Percentiles rank a stretch among this genome's conserved stretches.
phyloP scores from a whole-genome alignment of 2,113 vertebrate genomes.

The Hippolais icterina region DNA sequence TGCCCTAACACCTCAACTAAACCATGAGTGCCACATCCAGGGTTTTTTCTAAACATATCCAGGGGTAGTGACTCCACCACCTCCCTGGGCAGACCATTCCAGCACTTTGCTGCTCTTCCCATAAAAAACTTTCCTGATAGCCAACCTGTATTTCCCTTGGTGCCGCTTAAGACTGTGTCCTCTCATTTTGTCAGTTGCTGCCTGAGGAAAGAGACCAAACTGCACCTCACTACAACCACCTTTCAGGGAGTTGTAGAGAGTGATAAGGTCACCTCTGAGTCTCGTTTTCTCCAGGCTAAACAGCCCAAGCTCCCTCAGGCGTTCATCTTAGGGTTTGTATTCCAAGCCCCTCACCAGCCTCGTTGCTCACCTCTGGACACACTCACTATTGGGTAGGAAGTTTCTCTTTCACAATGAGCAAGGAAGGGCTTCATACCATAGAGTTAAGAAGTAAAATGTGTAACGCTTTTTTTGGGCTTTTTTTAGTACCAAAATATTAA shows the following conservation, averaged over 20 bases:
- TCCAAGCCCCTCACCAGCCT: not conserved
- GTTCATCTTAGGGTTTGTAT: fast-evolving
- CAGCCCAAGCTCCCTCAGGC: not conserved
- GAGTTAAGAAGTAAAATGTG: not conserved
- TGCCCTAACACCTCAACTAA: not conserved
- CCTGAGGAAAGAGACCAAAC: not conserved
- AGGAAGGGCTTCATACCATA: fast-evolving
- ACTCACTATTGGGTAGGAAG: not conserved
- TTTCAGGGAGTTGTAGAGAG: not conserved
- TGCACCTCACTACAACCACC: not conserved
- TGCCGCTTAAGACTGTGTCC: fast-evolving
- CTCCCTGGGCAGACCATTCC: not conserved
- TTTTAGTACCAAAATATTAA: not conserved
- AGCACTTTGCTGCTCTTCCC: not conserved
- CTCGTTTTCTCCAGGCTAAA: not conserved
- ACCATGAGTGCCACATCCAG: not conserved
- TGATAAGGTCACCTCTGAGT: not conserved
- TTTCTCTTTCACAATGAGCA: not conserved
- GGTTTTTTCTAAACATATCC: not conserved
- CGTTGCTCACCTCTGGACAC: fast-evolving
- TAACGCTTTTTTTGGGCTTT: fast-evolving
- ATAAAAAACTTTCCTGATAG: not conserved
- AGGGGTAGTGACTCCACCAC: not conserved
- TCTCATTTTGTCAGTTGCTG: not conserved
- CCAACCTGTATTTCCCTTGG: not conserved